Evolutionary conservation across 2,888 invertebrate species (phyloP).

Genomic region (Sclerodermus sp.): DNA sequence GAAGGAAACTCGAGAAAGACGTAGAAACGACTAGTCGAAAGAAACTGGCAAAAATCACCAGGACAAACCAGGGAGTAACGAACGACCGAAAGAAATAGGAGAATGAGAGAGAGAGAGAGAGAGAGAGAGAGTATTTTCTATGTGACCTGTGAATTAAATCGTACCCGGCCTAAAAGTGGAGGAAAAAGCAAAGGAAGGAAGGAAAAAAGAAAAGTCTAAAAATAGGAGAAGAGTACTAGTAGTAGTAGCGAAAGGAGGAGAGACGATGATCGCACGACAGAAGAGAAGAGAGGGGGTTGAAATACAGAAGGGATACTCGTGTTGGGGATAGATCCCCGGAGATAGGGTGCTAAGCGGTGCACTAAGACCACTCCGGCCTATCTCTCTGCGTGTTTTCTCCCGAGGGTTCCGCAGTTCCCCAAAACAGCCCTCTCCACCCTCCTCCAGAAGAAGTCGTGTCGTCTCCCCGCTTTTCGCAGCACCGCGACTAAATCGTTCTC

Average conservation of each 20-base stretch:
- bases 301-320: slow-evolving; percentile 5
- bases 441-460: slow-evolving; percentile 10
- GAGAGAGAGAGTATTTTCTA: too few relatives aligned
- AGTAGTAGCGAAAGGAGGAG: not conserved
- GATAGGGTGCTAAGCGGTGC: slow-evolving; percentile 58
- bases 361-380: slow-evolving; percentile 46
- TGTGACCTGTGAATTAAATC: too few relatives aligned
- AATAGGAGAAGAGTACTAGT: not conserved
- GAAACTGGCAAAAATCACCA: too few relatives aligned
- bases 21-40: too few relatives aligned
- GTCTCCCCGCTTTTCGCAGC: too few relatives aligned
- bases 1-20: too few relatives aligned
- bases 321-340: slow-evolving; percentile 40
- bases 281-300: not conserved
- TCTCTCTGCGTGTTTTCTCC: slow-evolving; percentile 28
- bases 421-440: slow-evolving; percentile 11
- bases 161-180: too few relatives aligned
- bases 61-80: too few relatives aligned
- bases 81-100: too few relatives aligned
- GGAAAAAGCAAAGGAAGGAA: slow-evolving; percentile 6
- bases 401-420: slow-evolving; percentile 32
- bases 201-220: slow-evolving; percentile 12
- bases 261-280: too few relatives aligned
- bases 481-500: slow-evolving; percentile 1
- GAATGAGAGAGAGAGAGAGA: too few relatives aligned